Evolutionary conservation across 2,888 invertebrate genomes (phyloP).

Genomic region (Chesias legatella): DNA sequence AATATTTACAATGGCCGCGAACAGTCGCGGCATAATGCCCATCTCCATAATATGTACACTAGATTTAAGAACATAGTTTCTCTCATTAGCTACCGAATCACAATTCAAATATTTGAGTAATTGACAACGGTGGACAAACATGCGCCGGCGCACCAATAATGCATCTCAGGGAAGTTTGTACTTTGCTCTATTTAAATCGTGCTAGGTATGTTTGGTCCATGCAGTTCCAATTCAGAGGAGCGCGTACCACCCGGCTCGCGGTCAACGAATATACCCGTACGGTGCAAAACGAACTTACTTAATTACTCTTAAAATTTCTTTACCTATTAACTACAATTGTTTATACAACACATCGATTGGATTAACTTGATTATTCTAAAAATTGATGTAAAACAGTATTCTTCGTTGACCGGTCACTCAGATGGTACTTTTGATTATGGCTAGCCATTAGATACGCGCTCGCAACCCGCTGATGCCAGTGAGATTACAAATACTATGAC

Average conservation of each 20-base stretch:
- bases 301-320: conserved; percentile 25
- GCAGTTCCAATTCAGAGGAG: conserved; percentile 56
- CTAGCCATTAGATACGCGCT: conserved; percentile 34
- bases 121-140: conserved; percentile 80
- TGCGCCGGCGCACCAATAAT: conserved; percentile 74
- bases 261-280: conserved; percentile 1
- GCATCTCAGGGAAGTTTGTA: conserved; percentile 78
- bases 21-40: conserved; percentile 74
- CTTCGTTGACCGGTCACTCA: conserved; percentile 30
- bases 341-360: conserved; percentile 5
- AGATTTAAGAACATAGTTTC: conserved; percentile 78
- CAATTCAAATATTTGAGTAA: conserved; percentile 79
- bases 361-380: conserved; percentile 6
- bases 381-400: conserved; percentile 7
- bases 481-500: conserved; percentile 29
- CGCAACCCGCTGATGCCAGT: conserved; percentile 56
- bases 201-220: conserved; percentile 77
- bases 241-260: conserved; percentile 21
- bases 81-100: conserved; percentile 81
- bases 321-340: conserved; percentile 10
- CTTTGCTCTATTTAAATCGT: conserved; percentile 71
- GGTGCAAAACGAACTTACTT: conserved; percentile 14
- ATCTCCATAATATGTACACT: conserved; percentile 78
- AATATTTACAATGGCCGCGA: conserved; percentile 74
- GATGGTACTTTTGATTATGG: conserved; percentile 27